Evolutionary conservation across 1,140 invertebrate genomes (phyloP).

Genomic region (Metopolophium dirhodum): DNA sequence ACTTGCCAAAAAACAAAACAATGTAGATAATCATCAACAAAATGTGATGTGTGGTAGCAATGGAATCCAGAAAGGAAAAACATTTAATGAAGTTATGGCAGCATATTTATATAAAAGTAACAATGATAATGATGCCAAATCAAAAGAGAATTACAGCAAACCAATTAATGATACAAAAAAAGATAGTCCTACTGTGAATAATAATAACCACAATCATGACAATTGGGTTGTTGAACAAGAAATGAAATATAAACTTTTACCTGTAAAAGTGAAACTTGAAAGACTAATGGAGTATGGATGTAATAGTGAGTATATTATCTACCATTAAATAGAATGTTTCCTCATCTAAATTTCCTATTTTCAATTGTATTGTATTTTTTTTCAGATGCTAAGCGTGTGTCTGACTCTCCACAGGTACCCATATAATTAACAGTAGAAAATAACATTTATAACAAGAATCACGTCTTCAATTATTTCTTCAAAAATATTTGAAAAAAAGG

Average conservation of each 20-base stretch:
- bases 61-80: conserved; percentile 1
- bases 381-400: background rate
- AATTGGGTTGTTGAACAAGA: conserved; percentile 46
- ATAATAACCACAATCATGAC: conserved; percentile 30
- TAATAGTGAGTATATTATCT: conserved; percentile 5
- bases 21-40: background rate
- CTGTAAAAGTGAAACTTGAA: conserved; percentile 42
- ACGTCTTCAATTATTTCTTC: background rate
- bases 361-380: background rate
- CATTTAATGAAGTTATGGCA: background rate
- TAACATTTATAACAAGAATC: background rate
- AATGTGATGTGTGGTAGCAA: background rate
- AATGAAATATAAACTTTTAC: conserved; percentile 50
- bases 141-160: background rate
- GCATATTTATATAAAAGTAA: conserved; percentile 38
- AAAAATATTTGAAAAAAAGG: background rate
- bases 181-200: background rate
- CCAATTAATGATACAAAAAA: background rate
- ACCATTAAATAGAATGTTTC: background rate
- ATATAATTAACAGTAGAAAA: background rate
- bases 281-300: conserved; percentile 4
- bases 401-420: background rate
- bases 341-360: background rate
- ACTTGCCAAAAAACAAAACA: background rate
- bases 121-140: background rate